These are phyloP conservation scores for Lamellibrachia satsuma DNA, from an alignment of 2,888 invertebrate species.

Conservation along the genomic window DNA sequence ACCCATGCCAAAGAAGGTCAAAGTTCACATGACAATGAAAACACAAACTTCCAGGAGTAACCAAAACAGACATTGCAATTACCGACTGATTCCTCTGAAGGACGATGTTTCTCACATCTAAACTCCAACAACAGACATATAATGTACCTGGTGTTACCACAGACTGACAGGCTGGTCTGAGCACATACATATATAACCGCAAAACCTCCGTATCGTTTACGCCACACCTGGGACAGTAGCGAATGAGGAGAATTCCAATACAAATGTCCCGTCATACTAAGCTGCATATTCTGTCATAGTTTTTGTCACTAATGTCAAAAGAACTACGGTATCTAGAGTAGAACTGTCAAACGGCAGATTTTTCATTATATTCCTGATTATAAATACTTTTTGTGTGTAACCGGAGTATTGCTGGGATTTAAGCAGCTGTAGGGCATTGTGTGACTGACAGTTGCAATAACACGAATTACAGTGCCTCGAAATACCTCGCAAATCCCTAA, in stretches of 20 bases:
- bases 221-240: neutral
- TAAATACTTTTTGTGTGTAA: neutral
- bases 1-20: neutral
- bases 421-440: neutral
- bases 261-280: neutral
- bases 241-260: neutral
- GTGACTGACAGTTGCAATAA: neutral
- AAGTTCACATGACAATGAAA: neutral
- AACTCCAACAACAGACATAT: neutral
- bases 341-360: neutral
- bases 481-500: neutral
- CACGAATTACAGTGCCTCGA: neutral
- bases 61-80: constrained; percentile 2
- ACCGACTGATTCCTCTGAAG: neutral
- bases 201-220: neutral
- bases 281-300: neutral
- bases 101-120: neutral
- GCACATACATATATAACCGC: neutral
- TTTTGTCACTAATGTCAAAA: neutral
- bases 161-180: neutral
- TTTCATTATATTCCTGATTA: neutral
- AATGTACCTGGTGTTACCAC: neutral
- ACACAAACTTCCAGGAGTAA: neutral
- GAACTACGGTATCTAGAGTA: neutral
- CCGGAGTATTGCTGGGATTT: too few relatives aligned